A percentile compares a stretch with the other conserved stretches of the same genome.
Conservation (phyloP, 2,888 invertebrate species). For the Priapulus caudatus region DNA sequence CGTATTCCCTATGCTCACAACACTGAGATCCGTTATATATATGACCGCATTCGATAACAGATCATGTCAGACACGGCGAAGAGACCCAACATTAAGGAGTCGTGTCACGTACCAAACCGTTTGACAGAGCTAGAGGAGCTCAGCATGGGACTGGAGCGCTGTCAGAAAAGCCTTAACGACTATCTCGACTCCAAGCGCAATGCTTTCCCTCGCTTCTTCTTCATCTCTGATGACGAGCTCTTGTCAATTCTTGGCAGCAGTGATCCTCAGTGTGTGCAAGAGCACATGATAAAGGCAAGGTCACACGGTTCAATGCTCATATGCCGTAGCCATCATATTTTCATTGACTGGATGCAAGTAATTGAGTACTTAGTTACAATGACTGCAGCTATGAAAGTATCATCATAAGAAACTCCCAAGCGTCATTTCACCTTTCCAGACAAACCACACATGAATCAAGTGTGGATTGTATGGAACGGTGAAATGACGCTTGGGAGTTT, state of each 20-base stretch:
- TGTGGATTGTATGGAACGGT: too few species aligned
- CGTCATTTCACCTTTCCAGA: too few species aligned
- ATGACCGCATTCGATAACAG: too few species aligned
- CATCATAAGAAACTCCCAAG: background rate
- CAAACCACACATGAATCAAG: too few species aligned
- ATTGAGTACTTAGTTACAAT: background rate
- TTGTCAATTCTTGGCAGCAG: constrained; percentile 76
- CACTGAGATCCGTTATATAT: too few species aligned
- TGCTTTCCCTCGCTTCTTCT: constrained; percentile 80
- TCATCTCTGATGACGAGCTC: constrained; percentile 83
- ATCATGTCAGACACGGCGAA: constrained; percentile 74
- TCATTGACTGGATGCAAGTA: too few species aligned
- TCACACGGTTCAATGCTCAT: constrained; percentile 2
- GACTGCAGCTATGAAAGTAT: background rate
- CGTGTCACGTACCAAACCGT: constrained; percentile 61
- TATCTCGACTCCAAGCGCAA: constrained; percentile 76
- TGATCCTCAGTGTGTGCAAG: constrained; percentile 69
- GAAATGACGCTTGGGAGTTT: too few species aligned
- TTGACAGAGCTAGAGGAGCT: constrained; percentile 61
- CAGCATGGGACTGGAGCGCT: constrained; percentile 63
- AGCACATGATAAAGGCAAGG: constrained; percentile 74
- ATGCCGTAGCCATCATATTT: constrained; percentile 19
- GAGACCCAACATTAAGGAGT: constrained; percentile 61
- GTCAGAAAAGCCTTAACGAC: constrained; percentile 80
- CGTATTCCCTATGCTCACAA: too few species aligned